Percentiles rank a stretch among this genome's conserved stretches.
Evolutionary conservation across 2,113 vertebrate species (phyloP).

Genomic region (Bostrychus sinensis): DNA sequence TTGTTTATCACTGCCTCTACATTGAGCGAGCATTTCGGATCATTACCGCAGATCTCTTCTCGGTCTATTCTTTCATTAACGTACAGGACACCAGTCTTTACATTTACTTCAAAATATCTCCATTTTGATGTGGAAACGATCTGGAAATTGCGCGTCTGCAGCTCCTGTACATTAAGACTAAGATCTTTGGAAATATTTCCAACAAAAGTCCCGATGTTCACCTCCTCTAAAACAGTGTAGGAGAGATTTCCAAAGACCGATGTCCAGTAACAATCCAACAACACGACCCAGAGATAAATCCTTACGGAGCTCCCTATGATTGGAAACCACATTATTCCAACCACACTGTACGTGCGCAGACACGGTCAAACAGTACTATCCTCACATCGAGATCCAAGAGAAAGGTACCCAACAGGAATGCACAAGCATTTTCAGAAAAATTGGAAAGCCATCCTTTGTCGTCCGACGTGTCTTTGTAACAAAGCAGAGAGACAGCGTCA

Average conservation of each 20-base stretch:
- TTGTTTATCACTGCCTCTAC: constrained; percentile 77
- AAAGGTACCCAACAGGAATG: background rate
- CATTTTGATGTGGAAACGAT: constrained; percentile 59
- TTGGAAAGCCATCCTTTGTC: background rate
- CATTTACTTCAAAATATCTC: constrained; percentile 70
- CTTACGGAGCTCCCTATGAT: constrained; percentile 10
- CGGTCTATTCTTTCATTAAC: constrained; percentile 80
- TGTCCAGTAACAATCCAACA: constrained; percentile 46
- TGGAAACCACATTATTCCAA: constrained; percentile 9
- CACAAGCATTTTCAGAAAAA: background rate
- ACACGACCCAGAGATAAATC: constrained; percentile 22
- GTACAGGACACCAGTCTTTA: constrained; percentile 72
- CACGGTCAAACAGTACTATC: background rate
- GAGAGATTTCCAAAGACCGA: constrained; percentile 60
- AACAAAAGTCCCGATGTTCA: constrained; percentile 62
- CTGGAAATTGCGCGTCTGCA: constrained; percentile 65
- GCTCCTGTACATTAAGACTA: constrained; percentile 52
- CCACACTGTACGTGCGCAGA: background rate
- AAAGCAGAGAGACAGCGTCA: constrained; percentile 4
- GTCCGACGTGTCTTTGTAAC: constrained; percentile 4
- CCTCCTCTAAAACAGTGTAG: constrained; percentile 73
- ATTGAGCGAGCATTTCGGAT: constrained; percentile 68
- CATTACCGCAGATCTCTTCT: constrained; percentile 75
- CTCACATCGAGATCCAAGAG: background rate
- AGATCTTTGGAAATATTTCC: constrained; percentile 73